Conservation (phyloP, 2,888 invertebrate genomes). For the Steinernema scapterisci region DNA sequence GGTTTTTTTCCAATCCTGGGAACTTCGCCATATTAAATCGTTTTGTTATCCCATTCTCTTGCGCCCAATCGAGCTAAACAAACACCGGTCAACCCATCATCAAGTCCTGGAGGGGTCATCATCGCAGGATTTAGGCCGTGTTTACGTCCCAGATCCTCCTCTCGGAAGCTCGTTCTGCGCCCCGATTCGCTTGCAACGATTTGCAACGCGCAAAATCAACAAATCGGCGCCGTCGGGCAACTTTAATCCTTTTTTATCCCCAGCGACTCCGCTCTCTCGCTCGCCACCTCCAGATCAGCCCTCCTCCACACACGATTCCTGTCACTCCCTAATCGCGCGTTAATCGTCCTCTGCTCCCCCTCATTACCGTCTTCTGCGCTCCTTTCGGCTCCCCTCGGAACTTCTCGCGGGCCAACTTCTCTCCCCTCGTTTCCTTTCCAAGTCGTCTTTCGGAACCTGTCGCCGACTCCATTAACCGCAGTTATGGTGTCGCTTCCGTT, state of each 20-base stretch:
- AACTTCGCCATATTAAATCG: no score
- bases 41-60: no score
- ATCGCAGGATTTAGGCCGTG: background rate
- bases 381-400: background rate
- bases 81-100: no score
- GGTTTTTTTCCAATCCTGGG: no score
- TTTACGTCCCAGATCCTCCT: background rate
- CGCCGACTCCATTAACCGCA: slow-evolving; percentile 13
- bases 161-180: background rate
- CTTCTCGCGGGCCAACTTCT: background rate
- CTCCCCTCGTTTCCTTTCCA: background rate
- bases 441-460: slow-evolving; percentile 1
- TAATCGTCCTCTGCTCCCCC: background rate
- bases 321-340: slow-evolving; percentile 17
- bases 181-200: background rate
- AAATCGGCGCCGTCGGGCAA: background rate
- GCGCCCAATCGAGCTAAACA: no score
- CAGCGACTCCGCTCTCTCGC: background rate
- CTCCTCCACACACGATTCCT: background rate
- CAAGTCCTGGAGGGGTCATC: background rate
- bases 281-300: background rate
- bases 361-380: background rate
- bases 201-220: slow-evolving; percentile 2
- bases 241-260: slow-evolving; percentile 10
- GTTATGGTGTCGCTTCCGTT: slow-evolving; percentile 23